Evolutionary conservation across 2,888 invertebrate species (phyloP).

Genomic region (Coenonympha glycerion): DNA sequence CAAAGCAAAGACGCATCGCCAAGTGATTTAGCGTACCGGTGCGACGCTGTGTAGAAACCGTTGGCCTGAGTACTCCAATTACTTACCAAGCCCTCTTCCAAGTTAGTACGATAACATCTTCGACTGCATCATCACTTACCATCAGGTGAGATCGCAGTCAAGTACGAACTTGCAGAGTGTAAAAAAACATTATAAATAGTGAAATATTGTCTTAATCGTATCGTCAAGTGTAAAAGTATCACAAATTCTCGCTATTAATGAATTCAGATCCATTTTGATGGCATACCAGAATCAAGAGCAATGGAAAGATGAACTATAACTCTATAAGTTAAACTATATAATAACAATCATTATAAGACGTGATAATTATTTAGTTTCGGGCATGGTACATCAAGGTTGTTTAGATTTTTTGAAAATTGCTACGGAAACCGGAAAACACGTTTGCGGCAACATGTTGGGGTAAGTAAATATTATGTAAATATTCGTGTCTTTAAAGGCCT

Average conservation of each 20-base stretch:
- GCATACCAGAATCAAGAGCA: background rate
- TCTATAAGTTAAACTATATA: background rate
- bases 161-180: too few species aligned
- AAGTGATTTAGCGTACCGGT: too few species aligned
- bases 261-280: conserved; percentile 11
- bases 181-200: too few species aligned
- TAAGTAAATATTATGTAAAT: background rate
- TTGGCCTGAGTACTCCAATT: too few species aligned
- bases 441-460: conserved; percentile 8
- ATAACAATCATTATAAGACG: background rate
- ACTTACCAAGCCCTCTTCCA: too few species aligned
- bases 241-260: conserved; percentile 2
- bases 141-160: too few species aligned
- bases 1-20: too few species aligned
- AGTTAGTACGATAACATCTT: too few species aligned
- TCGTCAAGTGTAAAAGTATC: background rate
- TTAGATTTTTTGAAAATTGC: conserved; percentile 1
- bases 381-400: background rate
- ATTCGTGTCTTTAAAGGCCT: too few species aligned
- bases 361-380: background rate
- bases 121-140: too few species aligned
- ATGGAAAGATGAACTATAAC: too few species aligned
- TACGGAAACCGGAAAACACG: background rate
- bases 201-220: background rate
- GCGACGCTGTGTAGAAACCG: too few species aligned